Conservation (phyloP, 2,888 invertebrate genomes). For the Acanthosepion esculentum region DNA sequence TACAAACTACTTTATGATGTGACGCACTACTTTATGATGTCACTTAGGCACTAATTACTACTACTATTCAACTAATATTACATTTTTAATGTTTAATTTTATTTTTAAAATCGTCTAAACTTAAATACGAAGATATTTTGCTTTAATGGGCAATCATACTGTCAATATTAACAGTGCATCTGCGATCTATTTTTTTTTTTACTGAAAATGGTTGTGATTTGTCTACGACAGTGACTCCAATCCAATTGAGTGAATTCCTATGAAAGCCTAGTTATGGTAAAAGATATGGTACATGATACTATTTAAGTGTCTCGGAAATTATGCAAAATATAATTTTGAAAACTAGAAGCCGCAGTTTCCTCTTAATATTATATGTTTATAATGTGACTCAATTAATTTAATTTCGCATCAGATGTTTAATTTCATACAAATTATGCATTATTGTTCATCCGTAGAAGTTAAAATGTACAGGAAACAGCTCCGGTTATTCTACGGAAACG, state of each 20-base stretch:
- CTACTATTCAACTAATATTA: neutral
- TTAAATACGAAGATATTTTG: neutral
- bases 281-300: neutral
- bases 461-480: neutral
- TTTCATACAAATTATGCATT: neutral
- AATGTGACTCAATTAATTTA: neutral
- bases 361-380: neutral
- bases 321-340: neutral
- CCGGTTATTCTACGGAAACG: neutral
- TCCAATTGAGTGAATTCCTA: neutral
- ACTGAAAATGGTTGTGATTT: neutral
- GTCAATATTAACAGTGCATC: neutral
- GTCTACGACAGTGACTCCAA: neutral
- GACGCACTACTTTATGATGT: conserved; percentile 40
- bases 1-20: conserved; percentile 37
- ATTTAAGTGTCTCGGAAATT: neutral
- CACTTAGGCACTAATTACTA: neutral
- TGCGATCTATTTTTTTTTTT: neutral
- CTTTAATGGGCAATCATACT: neutral
- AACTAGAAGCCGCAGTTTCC: neutral
- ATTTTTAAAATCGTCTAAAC: neutral
- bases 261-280: neutral
- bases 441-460: conserved; percentile 5
- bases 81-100: neutral
- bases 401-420: neutral